Percentiles rank a stretch among this genome's conserved stretches.
Conservation (phyloP, 2,888 invertebrate genomes). For the Drosophila melanosoma region DNA sequence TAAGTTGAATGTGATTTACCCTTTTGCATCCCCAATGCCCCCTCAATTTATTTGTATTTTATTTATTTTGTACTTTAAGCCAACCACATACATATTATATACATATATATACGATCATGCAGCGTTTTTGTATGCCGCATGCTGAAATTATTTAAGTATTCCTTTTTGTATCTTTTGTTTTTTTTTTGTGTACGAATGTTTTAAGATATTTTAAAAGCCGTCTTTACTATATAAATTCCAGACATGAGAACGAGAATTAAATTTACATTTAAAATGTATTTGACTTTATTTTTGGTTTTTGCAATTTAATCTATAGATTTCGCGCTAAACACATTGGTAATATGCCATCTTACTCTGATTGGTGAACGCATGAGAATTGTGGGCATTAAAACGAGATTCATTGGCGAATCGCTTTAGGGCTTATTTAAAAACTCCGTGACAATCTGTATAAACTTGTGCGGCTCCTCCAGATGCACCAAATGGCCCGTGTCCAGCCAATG, state of each 20-base stretch:
- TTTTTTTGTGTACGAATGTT: conserved; percentile 22
- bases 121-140: conserved; percentile 15
- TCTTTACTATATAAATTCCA: conserved; percentile 53
- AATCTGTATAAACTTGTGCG: conserved; percentile 85
- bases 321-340: background rate
- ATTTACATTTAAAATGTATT: conserved; percentile 72
- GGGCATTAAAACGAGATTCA: background rate
- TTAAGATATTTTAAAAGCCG: conserved; percentile 45
- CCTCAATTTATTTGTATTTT: conserved; percentile 31
- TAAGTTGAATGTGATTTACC: conserved; percentile 72
- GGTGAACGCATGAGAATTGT: conserved; percentile 9
- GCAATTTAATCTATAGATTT: background rate
- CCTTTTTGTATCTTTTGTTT: background rate
- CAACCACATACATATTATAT: conserved; percentile 26
- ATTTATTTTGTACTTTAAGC: conserved; percentile 60
- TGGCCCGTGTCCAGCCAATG: conserved; percentile 91
- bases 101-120: conserved; percentile 10
- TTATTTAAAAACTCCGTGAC: conserved; percentile 84
- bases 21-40: background rate
- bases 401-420: background rate
- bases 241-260: conserved; percentile 61
- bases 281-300: conserved; percentile 3
- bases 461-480: conserved; percentile 97
- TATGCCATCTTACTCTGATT: conserved; percentile 36
- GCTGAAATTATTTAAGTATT: background rate